Base-by-base conservation (phyloP, 2,113 vertebrate genomes). In the Vidua chalybeata region DNA sequence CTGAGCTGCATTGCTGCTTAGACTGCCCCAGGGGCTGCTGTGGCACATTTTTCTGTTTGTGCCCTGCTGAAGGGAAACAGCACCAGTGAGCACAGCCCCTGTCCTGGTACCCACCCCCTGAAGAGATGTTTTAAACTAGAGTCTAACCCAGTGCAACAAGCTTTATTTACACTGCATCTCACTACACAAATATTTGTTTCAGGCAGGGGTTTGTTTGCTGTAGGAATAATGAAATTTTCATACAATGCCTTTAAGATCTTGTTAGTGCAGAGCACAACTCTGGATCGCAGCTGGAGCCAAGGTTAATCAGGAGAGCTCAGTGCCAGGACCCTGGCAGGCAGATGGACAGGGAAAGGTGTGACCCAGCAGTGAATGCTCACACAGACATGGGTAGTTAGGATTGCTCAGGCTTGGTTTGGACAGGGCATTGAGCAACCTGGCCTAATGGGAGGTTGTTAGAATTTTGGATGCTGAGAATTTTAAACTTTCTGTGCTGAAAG, bases 341-440 rank as follows among this genome's bases (percentile, higher is more conserved):
- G 46, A 26, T 1, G 64, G 22, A 3, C 71, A 46, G 86, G 67
- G 61, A 41, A 11, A 1, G 7, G 1, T 12, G 48, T 48, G 81
- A 33, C 31, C 48, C 51, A 58, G 37, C 59, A 48, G 62, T 0
- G 37, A 33, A 15, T 8, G 18, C 26, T 39, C 18, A 2, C 41
- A 55, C 52, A n/a, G n/a, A 45, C 13, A 3, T 0, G 35, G 39
- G 17, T 5, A 10, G 23, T 8, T 3, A 3, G 39, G 22, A 33
- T 11, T 7, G 23, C 55, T 37, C 55, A 63, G 72, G 41, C 35
- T 54, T 26, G 51, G 35, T 2, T 8, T 49, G 64, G 56, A 63
- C 27, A 41, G 55, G 63, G 10, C 71, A 16, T 3, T 41, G 71
- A 37, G 35, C 49, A 63, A 0, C 72, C 43, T 37, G 55, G 8